A percentile compares a stretch with the other conserved stretches of the same genome.
phyloP scores from a whole-genome alignment of 2,113 vertebrate genomes.

The Pterocles burchelli region DNA sequence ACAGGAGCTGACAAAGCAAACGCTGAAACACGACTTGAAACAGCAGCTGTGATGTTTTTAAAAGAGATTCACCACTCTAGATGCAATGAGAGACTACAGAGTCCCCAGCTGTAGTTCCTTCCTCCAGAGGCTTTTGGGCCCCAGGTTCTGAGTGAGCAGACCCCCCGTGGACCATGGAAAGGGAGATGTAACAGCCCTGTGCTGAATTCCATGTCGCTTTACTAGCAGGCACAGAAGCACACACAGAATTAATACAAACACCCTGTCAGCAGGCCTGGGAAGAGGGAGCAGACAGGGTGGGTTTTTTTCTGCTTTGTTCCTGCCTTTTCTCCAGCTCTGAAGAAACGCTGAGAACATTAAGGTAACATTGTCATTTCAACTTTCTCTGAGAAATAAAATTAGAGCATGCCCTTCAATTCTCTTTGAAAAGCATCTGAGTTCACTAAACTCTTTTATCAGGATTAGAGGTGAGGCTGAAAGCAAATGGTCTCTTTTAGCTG shows the following conservation, averaged over 20 bases:
- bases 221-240: background rate
- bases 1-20: background rate
- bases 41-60: background rate
- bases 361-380: background rate
- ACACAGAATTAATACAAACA: background rate
- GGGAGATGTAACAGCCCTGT: background rate
- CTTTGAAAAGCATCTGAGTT: conserved; percentile 56
- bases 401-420: conserved; percentile 43
- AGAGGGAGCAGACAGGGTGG: background rate
- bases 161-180: fast-evolving
- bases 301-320: background rate
- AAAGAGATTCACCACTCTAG: background rate
- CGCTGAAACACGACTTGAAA: background rate
- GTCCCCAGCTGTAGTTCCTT: background rate
- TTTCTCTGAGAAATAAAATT: conserved; percentile 36
- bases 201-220: background rate
- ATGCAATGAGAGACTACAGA: background rate
- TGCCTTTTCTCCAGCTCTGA: background rate
- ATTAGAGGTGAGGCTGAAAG: conserved; percentile 70
- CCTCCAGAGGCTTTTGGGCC: background rate
- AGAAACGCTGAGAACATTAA: background rate
- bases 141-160: background rate
- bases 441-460: conserved; percentile 66
- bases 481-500: conserved; percentile 49
- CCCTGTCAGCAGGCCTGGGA: background rate